Conservation (phyloP, 2,797 vertebrate genomes). For the Antrozous pallidus region DNA sequence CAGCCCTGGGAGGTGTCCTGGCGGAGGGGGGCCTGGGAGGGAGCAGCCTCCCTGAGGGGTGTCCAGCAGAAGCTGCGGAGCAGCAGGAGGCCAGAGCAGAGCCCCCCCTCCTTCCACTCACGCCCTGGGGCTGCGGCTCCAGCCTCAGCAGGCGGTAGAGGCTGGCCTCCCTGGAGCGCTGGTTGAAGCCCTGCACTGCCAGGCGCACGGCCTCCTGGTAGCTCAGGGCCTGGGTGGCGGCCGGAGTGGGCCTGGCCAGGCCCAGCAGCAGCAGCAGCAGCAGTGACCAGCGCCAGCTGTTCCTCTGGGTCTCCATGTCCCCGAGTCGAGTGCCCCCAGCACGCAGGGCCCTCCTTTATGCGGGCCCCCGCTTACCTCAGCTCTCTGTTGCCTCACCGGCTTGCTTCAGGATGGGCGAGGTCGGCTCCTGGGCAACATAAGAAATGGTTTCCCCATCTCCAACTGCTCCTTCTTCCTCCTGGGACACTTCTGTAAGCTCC, state of each 20-base stretch:
- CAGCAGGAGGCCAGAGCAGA: too few relatives aligned
- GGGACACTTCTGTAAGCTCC: too few relatives aligned
- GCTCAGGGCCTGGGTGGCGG: neutral
- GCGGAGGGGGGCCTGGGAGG: neutral
- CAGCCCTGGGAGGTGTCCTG: neutral
- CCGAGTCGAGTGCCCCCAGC: neutral
- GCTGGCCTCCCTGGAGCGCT: neutral
- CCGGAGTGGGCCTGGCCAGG: neutral
- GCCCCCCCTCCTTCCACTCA: too few relatives aligned
- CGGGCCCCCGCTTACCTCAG: slow-evolving; percentile 31
- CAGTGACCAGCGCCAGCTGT: neutral
- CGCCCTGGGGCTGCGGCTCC: neutral
- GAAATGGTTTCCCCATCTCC: slow-evolving; percentile 45
- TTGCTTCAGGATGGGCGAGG: neutral
- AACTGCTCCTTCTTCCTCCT: neutral
- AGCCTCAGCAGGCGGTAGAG: slow-evolving; percentile 56
- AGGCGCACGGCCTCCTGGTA: slow-evolving; percentile 5
- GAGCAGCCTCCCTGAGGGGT: neutral
- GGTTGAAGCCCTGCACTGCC: slow-evolving; percentile 45
- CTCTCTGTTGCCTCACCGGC: neutral
- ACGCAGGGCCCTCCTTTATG: slow-evolving; percentile 47
- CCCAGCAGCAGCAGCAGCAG: slow-evolving; percentile 37
- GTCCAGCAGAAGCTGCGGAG: too few relatives aligned
- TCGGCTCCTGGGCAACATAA: neutral
- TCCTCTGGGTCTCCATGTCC: slow-evolving; percentile 32